These are phyloP conservation scores for Panthera leo DNA, from an alignment of 2,113 vertebrate species.

Conservation along the genomic window DNA sequence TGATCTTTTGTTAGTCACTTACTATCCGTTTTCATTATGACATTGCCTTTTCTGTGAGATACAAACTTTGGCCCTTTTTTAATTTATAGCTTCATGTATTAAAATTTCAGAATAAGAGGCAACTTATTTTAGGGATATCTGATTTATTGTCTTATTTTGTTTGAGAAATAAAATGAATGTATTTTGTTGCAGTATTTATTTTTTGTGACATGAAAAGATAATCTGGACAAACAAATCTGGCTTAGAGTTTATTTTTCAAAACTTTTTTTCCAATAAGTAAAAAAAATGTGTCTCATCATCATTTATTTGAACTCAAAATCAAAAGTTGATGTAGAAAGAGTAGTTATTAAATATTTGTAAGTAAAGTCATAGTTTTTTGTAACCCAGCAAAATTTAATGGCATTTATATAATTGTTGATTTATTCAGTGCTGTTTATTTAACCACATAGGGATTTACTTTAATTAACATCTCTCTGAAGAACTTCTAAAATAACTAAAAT, in stretches of 20 bases:
- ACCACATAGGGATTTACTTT: constrained; percentile 9
- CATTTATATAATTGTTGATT: constrained; percentile 30
- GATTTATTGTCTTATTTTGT: constrained; percentile 36
- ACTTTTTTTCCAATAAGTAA: background rate
- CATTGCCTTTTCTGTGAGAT: background rate
- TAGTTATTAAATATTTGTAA: constrained; percentile 39
- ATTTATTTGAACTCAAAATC: constrained; percentile 22
- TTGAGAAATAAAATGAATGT: constrained; percentile 2
- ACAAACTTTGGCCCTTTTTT: constrained; percentile 7
- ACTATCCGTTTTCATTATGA: background rate
- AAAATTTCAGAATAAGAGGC: background rate
- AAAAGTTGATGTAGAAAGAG: constrained; percentile 27
- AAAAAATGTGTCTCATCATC: background rate
- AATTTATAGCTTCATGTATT: constrained; percentile 1
- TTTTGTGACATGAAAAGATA: constrained; percentile 39
- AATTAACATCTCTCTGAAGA: background rate
- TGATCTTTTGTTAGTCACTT: constrained; percentile 4
- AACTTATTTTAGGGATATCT: constrained; percentile 28
- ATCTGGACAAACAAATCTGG: background rate
- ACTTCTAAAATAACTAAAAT: constrained; percentile 9
- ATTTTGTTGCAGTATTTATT: background rate
- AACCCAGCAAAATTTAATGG: background rate
- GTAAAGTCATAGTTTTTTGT: constrained; percentile 15
- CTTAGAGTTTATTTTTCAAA: constrained; percentile 43
- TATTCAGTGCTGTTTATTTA: constrained; percentile 28